A percentile compares a stretch with the other conserved stretches of the same genome.
These are phyloP conservation scores for Chascanopsetta lugubris DNA, from an alignment of 2,113 vertebrate genomes.

Conservation along the genomic window DNA sequence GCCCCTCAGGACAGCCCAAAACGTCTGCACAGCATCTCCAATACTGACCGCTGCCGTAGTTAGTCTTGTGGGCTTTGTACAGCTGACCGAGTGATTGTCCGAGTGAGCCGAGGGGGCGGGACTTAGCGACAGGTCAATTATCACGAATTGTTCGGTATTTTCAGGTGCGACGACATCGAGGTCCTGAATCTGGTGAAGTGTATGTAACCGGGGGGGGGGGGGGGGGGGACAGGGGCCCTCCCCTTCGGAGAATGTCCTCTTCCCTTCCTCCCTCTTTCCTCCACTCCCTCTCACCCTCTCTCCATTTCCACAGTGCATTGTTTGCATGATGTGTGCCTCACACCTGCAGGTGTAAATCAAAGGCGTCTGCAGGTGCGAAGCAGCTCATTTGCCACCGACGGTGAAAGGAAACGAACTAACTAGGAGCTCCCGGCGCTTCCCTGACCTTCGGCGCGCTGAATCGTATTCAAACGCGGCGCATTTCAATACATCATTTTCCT, in stretches of 20 bases:
- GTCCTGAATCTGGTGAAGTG: neutral
- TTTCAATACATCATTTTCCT: neutral
- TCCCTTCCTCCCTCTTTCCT: neutral
- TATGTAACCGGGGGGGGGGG: neutral
- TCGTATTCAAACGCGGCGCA: slow-evolving; percentile 2
- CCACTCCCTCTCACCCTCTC: neutral
- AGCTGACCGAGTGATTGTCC: neutral
- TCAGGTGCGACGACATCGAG: no score
- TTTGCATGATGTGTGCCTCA: slow-evolving; percentile 43
- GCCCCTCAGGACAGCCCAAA: no score
- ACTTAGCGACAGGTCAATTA: no score
- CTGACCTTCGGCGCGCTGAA: slow-evolving; percentile 29
- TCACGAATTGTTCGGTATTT: neutral
- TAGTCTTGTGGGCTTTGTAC: no score
- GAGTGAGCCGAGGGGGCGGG: neutral
- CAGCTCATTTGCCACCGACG: slow-evolving; percentile 33
- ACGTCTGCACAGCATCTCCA: no score
- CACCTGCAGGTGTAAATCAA: slow-evolving; percentile 54
- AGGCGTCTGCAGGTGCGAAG: slow-evolving; percentile 28
- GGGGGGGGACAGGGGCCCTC: neutral
- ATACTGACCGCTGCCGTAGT: no score
- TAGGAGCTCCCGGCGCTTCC: neutral
- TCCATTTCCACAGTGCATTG: slow-evolving; percentile 3
- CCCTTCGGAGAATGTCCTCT: no score
- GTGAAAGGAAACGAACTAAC: slow-evolving; percentile 20